A percentile compares a stretch with the other conserved stretches of the same genome.
Conservation (phyloP, 2,113 vertebrate species). For the Istiophorus platypterus region DNA sequence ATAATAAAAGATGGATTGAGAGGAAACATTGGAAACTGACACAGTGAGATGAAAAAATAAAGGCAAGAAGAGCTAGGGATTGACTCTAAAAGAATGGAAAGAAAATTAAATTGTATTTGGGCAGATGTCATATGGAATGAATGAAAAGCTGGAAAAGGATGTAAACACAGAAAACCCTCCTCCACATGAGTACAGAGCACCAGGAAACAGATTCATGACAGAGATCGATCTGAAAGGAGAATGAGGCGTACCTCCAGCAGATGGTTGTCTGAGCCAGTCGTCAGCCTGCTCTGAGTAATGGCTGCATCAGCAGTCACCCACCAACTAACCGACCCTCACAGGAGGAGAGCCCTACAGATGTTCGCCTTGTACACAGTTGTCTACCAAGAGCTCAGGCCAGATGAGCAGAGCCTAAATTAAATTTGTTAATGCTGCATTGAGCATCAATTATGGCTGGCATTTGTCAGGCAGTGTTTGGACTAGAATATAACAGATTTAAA, state of each 20-base stretch:
- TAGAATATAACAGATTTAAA: background rate
- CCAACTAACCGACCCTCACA: conserved; percentile 60
- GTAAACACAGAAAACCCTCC: conserved; percentile 3
- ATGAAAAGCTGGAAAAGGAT: conserved; percentile 19
- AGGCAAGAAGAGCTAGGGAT: background rate
- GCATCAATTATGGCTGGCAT: conserved; percentile 39
- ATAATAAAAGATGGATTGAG: background rate
- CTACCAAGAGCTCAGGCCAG: conserved; percentile 60
- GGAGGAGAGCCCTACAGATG: conserved; percentile 77
- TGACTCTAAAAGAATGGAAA: background rate
- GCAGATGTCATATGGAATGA: background rate
- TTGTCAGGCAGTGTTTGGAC: conserved; percentile 35
- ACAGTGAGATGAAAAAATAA: conserved; percentile 3
- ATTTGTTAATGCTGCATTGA: conserved; percentile 71
- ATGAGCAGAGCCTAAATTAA: conserved; percentile 64
- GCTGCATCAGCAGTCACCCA: conserved; percentile 58
- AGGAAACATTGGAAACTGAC: background rate
- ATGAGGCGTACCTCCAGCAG: conserved; percentile 77
- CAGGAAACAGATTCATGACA: conserved; percentile 73
- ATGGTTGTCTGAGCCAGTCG: conserved; percentile 76
- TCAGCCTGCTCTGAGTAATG: conserved; percentile 76
- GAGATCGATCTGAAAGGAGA: conserved; percentile 79
- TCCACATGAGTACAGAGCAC: conserved; percentile 27
- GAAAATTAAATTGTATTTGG: background rate
- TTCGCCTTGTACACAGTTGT: conserved; percentile 68